These are phyloP conservation scores for Larimichthys polyactis DNA, from an alignment of 2,113 vertebrate species.

Conservation along the genomic window DNA sequence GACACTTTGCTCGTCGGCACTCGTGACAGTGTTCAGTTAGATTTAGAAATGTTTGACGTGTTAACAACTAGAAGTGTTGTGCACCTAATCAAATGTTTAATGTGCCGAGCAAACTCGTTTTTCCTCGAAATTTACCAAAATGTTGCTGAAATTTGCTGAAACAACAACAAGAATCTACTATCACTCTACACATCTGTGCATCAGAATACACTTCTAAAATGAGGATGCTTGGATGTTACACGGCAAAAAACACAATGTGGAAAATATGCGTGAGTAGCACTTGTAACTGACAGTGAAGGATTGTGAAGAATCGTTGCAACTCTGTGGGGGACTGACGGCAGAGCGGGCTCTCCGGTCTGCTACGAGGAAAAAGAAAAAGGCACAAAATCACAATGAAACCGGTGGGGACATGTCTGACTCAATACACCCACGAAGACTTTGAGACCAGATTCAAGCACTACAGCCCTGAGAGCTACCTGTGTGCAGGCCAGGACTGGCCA, in stretches of 20 bases:
- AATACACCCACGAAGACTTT: no score
- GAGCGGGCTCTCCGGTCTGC: neutral
- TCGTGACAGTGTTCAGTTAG: no score
- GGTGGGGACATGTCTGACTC: no score
- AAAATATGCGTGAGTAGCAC: neutral
- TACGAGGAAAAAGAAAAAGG: neutral
- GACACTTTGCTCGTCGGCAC: neutral
- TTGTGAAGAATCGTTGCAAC: neutral
- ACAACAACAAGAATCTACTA: no score
- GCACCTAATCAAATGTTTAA: neutral
- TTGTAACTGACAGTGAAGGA: neutral
- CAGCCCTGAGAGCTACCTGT: no score
- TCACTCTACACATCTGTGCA: neutral
- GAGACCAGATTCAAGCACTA: no score
- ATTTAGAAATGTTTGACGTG: no score
- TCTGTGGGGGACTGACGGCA: neutral
- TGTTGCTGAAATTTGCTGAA: neutral
- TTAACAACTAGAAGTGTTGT: neutral
- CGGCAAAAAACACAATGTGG: neutral
- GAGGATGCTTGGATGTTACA: neutral
- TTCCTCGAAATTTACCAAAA: neutral
- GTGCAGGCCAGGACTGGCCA: no score
- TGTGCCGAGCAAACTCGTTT: neutral
- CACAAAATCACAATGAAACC: no score
- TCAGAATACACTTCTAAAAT: neutral